Percentiles rank a stretch among this genome's conserved stretches.
These are phyloP conservation scores for Pocillopora damicornis DNA, from an alignment of 64 coral and sea anemone genomes.

Conservation along the genomic window DNA sequence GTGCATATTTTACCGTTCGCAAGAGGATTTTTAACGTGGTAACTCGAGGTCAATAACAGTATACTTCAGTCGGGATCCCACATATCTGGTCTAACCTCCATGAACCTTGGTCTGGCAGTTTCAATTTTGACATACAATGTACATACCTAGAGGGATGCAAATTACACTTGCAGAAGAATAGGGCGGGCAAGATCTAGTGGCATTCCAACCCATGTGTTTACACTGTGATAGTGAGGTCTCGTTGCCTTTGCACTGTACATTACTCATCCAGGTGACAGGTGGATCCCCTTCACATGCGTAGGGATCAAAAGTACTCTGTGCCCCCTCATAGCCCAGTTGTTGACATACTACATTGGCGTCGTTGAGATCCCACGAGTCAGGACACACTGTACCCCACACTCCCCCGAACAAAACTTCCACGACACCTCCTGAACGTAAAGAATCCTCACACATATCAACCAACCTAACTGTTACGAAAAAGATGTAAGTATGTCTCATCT, in stretches of 20 bases:
- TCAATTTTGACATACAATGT: background rate
- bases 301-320: background rate
- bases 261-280: background rate
- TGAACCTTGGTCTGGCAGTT: background rate
- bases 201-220: background rate
- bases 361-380: background rate
- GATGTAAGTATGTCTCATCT: background rate
- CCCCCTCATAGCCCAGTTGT: background rate
- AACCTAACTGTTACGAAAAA: background rate
- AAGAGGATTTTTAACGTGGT: no score
- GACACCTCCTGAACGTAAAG: background rate
- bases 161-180: background rate
- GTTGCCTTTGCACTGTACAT: background rate
- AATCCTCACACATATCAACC: background rate
- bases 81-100: no score
- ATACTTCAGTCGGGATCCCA: no score
- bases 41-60: no score
- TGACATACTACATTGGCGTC: conserved; percentile 18
- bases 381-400: conserved; percentile 16
- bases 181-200: background rate
- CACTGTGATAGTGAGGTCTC: background rate
- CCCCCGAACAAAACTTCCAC: background rate
- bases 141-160: background rate
- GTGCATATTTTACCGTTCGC: no score
- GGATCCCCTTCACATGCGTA: background rate